These are phyloP conservation scores for Xylota segnis DNA, from an alignment of 2,888 invertebrate genomes.

Conservation along the genomic window DNA sequence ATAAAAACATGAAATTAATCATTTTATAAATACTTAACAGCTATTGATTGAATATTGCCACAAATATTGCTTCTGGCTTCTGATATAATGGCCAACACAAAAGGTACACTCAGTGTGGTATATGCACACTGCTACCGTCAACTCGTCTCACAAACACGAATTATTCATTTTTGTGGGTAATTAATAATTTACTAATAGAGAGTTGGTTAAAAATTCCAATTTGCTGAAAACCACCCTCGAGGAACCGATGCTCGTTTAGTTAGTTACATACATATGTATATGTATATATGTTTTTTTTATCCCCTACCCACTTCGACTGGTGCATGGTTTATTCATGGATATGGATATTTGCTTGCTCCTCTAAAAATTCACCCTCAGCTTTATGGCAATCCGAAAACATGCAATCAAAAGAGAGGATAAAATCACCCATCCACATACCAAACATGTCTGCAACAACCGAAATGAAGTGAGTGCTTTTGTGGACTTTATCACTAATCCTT, in stretches of 20 bases:
- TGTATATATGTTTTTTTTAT: not conserved
- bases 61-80: not conserved
- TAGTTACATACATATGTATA: not conserved
- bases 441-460: constrained; percentile 10
- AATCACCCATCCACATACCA: not conserved
- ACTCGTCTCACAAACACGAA: constrained; percentile 7
- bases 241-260: constrained; percentile 22
- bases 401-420: constrained; percentile 21
- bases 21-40: constrained; percentile 47
- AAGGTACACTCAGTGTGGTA: not conserved
- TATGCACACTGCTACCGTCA: not conserved
- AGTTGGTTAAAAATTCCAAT: constrained; percentile 54
- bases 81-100: not conserved
- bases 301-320: not conserved
- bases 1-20: constrained; percentile 26
- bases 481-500: constrained; percentile 40
- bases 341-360: constrained; percentile 31
- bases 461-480: constrained; percentile 33
- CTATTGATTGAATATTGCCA: constrained; percentile 43
- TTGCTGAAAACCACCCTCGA: constrained; percentile 29
- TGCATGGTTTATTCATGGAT: constrained; percentile 22
- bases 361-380: constrained; percentile 17
- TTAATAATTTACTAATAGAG: constrained; percentile 57
- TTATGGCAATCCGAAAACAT: not conserved
- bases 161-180: constrained; percentile 40